phyloP scores from a whole-genome alignment of 2,888 invertebrate genomes.

The Tetrapedia diversipes region DNA sequence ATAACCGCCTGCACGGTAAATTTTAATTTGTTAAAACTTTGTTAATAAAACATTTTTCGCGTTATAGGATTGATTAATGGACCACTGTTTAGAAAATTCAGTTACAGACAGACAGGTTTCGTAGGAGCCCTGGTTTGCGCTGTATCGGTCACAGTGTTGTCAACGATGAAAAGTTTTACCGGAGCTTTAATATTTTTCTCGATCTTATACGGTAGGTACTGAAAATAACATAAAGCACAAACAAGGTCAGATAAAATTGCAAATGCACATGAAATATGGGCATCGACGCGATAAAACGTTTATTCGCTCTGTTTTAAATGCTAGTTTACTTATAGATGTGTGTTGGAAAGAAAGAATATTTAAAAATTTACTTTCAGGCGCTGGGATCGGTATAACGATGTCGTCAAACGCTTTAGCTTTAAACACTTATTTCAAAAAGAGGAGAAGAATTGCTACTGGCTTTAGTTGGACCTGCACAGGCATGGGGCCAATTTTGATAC shows the following conservation, averaged over 20 bases:
- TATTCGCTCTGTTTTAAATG: neutral
- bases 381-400: constrained; percentile 86
- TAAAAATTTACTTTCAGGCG: constrained; percentile 84
- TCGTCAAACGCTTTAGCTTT: constrained; percentile 86
- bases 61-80: constrained; percentile 88
- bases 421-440: constrained; percentile 87
- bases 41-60: constrained; percentile 75
- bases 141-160: constrained; percentile 85
- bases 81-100: constrained; percentile 85
- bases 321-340: neutral
- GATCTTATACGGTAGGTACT: constrained; percentile 87
- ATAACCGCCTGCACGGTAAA: too few relatives aligned
- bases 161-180: constrained; percentile 86
- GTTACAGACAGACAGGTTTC: constrained; percentile 87
- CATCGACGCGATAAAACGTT: neutral
- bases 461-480: constrained; percentile 87
- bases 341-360: neutral
- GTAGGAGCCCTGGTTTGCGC: constrained; percentile 84
- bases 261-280: neutral
- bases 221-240: neutral
- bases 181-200: constrained; percentile 87
- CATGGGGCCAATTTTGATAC: constrained; percentile 87
- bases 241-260: neutral
- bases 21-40: neutral
- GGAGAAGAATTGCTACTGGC: constrained; percentile 86